Percentiles rank a stretch among this genome's conserved stretches.
Evolutionary conservation across 2,113 vertebrate genomes (phyloP).

Genomic region (Platysteira castanea): DNA sequence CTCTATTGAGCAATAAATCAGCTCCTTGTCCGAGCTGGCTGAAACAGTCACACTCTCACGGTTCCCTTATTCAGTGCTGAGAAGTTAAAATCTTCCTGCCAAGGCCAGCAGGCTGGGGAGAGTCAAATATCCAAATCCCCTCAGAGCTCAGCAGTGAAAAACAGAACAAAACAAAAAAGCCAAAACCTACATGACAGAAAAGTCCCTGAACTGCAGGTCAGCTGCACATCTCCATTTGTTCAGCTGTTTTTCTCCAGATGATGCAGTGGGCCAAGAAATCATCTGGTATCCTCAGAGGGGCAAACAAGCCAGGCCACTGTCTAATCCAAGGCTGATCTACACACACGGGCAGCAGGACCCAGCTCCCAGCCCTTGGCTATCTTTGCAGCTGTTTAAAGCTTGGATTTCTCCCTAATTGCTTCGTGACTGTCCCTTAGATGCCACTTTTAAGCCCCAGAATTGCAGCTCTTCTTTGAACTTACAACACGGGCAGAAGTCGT

Average conservation of each 20-base stretch:
- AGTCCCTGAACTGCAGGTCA: not conserved
- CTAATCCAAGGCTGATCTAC: not conserved
- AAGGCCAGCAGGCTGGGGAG: not conserved
- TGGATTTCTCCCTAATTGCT: not conserved
- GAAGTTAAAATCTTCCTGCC: conserved; percentile 6
- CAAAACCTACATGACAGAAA: not conserved
- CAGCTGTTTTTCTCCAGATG: not conserved
- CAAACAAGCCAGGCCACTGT: not conserved
- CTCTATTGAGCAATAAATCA: conserved; percentile 53
- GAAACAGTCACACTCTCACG: not conserved
- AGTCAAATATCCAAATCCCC: conserved; percentile 1
- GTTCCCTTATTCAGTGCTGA: conserved; percentile 1
- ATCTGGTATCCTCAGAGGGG: not conserved
- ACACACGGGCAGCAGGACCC: not conserved
- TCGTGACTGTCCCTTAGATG: not conserved
- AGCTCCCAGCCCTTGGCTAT: not conserved
- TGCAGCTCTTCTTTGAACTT: not conserved
- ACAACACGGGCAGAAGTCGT: not conserved
- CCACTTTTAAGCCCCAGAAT: not conserved
- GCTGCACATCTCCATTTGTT: not conserved
- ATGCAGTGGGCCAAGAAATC: not conserved
- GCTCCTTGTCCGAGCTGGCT: not conserved
- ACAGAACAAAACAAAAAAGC: not conserved
- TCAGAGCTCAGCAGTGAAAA: not conserved
- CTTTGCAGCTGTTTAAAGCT: not conserved